Percentiles rank a stretch among this genome's conserved stretches.
Conservation (phyloP, 2,888 invertebrate species). For the Heliconius erato region DNA sequence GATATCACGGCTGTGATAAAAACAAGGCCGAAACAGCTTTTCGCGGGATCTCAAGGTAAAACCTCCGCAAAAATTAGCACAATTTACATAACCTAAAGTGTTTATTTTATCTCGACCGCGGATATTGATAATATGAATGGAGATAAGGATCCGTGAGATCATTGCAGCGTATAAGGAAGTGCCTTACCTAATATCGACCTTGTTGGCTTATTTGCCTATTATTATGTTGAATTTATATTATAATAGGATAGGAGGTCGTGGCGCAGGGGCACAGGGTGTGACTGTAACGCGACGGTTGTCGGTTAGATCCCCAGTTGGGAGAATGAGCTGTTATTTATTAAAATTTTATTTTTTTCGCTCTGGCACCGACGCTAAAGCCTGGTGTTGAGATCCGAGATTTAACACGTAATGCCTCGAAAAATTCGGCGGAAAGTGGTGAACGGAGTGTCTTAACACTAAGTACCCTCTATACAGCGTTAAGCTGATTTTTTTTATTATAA, state of each 20-base stretch:
- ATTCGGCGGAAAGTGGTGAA: too few relatives aligned
- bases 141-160: constrained; percentile 69
- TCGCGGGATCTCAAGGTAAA: constrained; percentile 74
- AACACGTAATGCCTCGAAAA: too few relatives aligned
- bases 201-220: constrained; percentile 37
- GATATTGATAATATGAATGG: constrained; percentile 50
- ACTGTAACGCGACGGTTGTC: too few relatives aligned
- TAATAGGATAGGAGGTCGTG: neutral
- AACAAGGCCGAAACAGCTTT: constrained; percentile 78
- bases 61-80: constrained; percentile 82
- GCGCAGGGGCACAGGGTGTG: too few relatives aligned
- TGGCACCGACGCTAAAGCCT: too few relatives aligned
- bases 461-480: too few relatives aligned
- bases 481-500: too few relatives aligned
- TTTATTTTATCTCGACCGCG: constrained; percentile 47
- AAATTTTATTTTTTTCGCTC: too few relatives aligned
- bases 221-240: constrained; percentile 31
- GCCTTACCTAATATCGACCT: constrained; percentile 39
- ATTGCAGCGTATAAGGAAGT: constrained; percentile 68
- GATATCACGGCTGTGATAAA: constrained; percentile 80
- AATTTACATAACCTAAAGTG: constrained; percentile 73
- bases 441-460: too few relatives aligned
- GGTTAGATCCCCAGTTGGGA: too few relatives aligned
- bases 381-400: too few relatives aligned
- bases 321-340: too few relatives aligned